A percentile compares a stretch with the other conserved stretches of the same genome.
phyloP scores from a whole-genome alignment of 2,888 invertebrate species.

The Carterocephalus palaemon region DNA sequence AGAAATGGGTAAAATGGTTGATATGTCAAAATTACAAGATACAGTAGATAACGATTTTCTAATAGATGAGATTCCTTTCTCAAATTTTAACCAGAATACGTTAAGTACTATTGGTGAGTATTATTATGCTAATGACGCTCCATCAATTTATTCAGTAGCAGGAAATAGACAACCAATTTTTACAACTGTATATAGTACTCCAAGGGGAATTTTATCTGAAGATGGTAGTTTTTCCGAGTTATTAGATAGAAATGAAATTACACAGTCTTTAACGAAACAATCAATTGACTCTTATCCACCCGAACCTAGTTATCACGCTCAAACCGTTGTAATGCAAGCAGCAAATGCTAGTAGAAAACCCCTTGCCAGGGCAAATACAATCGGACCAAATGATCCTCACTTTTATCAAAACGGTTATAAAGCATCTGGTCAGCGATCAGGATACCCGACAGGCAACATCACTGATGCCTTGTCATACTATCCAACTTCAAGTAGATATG shows the following conservation, averaged over 20 bases:
- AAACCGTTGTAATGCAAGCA: slow-evolving; percentile 72
- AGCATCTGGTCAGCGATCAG: slow-evolving; percentile 80
- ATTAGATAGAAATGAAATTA: slow-evolving; percentile 80
- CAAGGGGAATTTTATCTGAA: slow-evolving; percentile 81
- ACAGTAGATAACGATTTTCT: slow-evolving; percentile 52
- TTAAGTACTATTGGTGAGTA: slow-evolving; percentile 62
- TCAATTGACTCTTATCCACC: slow-evolving; percentile 71
- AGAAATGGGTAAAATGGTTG: slow-evolving; percentile 51
- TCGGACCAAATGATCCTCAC: slow-evolving; percentile 72
- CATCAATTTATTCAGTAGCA: slow-evolving; percentile 87
- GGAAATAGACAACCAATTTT: slow-evolving; percentile 85
- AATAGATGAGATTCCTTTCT: slow-evolving; percentile 52
- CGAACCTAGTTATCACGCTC: slow-evolving; percentile 78
- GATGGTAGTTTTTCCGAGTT: slow-evolving; percentile 83
- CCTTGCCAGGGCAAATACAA: slow-evolving; percentile 80
- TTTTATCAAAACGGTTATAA: slow-evolving; percentile 83
- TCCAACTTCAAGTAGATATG: slow-evolving; percentile 83
- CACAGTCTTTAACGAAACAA: slow-evolving; percentile 54
- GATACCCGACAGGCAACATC: slow-evolving; percentile 85
- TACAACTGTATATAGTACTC: slow-evolving; percentile 86
- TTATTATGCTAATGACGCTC: slow-evolving; percentile 75
- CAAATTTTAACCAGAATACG: slow-evolving; percentile 49
- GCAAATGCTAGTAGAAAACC: slow-evolving; percentile 63
- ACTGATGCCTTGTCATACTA: slow-evolving; percentile 91
- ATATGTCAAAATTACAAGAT: slow-evolving; percentile 54